These are phyloP conservation scores for Melanotaenia duboulayi DNA, from an alignment of 2,113 vertebrate genomes.

Conservation along the genomic window DNA sequence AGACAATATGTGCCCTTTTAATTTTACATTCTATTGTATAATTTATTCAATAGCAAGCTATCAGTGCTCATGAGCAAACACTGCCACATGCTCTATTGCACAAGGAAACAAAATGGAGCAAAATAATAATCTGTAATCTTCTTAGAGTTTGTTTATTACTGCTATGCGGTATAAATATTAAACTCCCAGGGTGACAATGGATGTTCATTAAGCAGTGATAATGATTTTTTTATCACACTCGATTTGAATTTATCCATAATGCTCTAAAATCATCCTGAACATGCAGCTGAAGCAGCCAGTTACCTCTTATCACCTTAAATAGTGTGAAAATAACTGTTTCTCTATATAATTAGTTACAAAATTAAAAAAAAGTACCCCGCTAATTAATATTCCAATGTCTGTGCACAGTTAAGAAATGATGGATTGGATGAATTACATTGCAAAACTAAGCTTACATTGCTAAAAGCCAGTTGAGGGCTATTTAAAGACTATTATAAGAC, in stretches of 20 bases:
- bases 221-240: slow-evolving; percentile 80
- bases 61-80: slow-evolving; percentile 27
- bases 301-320: slow-evolving; percentile 74
- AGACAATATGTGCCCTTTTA: slow-evolving; percentile 16
- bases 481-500: slow-evolving; percentile 9
- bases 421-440: slow-evolving; percentile 48
- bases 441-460: slow-evolving; percentile 27
- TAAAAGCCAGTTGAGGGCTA: slow-evolving; percentile 18
- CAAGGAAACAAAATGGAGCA: slow-evolving; percentile 50
- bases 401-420: slow-evolving; percentile 59
- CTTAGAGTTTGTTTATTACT: slow-evolving; percentile 71
- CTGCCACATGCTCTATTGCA: slow-evolving; percentile 20
- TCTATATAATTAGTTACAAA: slow-evolving; percentile 76
- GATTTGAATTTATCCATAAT: slow-evolving; percentile 75
- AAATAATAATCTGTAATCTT: slow-evolving; percentile 72
- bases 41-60: slow-evolving; percentile 38
- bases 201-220: slow-evolving; percentile 79
- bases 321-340: slow-evolving; percentile 57
- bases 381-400: slow-evolving; percentile 77
- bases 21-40: slow-evolving; percentile 40
- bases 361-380: slow-evolving; percentile 68
- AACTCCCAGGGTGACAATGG: slow-evolving; percentile 65
- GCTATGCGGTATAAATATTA: slow-evolving; percentile 66
- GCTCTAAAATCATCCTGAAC: slow-evolving; percentile 73
- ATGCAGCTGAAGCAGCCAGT: slow-evolving; percentile 63